These are phyloP conservation scores for Eristalis arbustorum DNA, from an alignment of 2,888 invertebrate species.

Conservation along the genomic window DNA sequence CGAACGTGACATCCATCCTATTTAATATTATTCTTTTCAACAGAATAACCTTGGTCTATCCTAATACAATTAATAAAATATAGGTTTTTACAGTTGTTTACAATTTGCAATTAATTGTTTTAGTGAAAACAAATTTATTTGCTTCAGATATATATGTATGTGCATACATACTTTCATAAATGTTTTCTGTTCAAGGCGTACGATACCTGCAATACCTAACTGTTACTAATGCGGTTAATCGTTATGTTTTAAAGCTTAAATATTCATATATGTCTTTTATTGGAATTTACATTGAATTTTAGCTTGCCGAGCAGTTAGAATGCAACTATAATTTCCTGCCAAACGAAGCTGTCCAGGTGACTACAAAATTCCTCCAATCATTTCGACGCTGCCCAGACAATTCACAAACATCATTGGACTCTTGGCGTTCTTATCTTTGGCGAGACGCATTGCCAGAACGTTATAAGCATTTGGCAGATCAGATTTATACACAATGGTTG, in stretches of 20 bases:
- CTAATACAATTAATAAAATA: not conserved
- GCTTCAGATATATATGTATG: conserved; percentile 21
- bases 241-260: not conserved
- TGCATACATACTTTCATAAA: not conserved
- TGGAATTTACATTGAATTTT: conserved; percentile 41
- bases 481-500: conserved; percentile 89
- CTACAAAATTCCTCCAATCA: conserved; percentile 86
- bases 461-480: conserved; percentile 87
- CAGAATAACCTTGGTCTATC: not conserved
- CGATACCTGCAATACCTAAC: conserved; percentile 11
- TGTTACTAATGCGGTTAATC: conserved; percentile 39
- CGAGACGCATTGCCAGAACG: conserved; percentile 87
- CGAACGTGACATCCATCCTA: not conserved
- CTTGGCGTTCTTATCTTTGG: conserved; percentile 90
- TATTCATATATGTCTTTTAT: conserved; percentile 20
- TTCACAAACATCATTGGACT: conserved; percentile 85
- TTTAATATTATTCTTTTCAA: not conserved
- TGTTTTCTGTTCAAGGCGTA: conserved; percentile 6
- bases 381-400: conserved; percentile 92
- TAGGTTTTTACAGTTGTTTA: not conserved
- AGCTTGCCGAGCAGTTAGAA: conserved; percentile 78
- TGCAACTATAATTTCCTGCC: conserved; percentile 85
- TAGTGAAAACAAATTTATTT: not conserved
- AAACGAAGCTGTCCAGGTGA: conserved; percentile 84
- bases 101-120: not conserved